A percentile compares a stretch with the other conserved stretches of the same genome.
Conservation (phyloP, 2,797 vertebrate genomes). For the Hypotaenidia okinawae region DNA sequence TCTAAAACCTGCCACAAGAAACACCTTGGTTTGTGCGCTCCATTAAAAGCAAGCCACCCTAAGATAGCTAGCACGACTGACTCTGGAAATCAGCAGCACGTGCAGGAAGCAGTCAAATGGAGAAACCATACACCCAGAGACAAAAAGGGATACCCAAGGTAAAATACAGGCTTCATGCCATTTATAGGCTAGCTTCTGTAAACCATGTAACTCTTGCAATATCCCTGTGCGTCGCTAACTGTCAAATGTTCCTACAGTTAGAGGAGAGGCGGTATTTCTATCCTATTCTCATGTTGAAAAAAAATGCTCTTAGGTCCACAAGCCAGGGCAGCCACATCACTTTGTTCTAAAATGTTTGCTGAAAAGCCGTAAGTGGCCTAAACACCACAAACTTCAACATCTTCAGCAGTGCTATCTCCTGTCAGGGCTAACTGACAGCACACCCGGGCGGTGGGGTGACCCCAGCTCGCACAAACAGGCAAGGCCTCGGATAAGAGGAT, state of each 20-base stretch:
- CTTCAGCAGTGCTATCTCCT: slow-evolving; percentile 1
- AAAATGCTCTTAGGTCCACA: not conserved
- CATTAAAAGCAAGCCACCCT: not conserved
- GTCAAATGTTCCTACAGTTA: not conserved
- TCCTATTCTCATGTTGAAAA: fast-evolving
- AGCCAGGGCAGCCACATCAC: not conserved
- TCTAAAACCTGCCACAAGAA: not conserved
- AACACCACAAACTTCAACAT: slow-evolving; percentile 1
- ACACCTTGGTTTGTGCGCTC: not conserved
- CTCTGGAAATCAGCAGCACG: not conserved
- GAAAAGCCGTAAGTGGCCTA: not conserved
- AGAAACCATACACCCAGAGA: not conserved
- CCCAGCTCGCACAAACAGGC: not conserved
- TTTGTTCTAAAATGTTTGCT: slow-evolving; percentile 14
- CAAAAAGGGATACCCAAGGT: not conserved
- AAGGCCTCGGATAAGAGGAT: not conserved
- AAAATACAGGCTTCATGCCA: not conserved
- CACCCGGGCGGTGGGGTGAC: not conserved
- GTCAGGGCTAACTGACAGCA: slow-evolving; percentile 38
- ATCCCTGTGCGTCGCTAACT: not conserved
- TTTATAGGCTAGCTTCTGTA: not conserved
- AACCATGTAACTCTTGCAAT: not conserved
- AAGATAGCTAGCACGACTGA: not conserved
- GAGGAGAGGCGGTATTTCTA: not conserved
- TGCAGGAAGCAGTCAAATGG: not conserved